Evolutionary conservation across 2,797 vertebrate genomes (phyloP).

Genomic region (Erithacus rubecula): DNA sequence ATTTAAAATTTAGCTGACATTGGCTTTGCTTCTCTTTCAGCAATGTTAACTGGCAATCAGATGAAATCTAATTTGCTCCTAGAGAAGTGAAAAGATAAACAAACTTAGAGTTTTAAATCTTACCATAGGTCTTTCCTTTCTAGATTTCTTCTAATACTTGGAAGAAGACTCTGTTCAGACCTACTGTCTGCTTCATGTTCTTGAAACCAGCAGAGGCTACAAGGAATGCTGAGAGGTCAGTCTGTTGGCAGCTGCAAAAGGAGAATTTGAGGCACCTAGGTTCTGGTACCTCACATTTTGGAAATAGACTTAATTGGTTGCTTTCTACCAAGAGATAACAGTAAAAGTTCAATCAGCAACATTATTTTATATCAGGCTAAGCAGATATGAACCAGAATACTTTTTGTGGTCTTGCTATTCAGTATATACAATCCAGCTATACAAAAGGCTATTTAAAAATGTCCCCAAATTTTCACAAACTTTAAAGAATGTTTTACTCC

Average conservation of each 20-base stretch:
- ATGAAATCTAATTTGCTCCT: neutral
- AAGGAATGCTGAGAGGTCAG: neutral
- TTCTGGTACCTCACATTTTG: neutral
- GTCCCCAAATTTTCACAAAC: neutral
- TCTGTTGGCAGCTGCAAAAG: neutral
- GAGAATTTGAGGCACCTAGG: neutral
- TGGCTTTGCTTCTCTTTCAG: neutral
- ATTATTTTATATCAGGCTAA: neutral
- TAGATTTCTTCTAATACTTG: neutral
- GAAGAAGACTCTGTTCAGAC: neutral
- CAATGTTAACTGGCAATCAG: neutral
- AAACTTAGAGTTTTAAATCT: neutral
- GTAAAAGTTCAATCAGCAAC: neutral
- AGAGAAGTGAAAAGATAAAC: neutral
- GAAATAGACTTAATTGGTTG: neutral
- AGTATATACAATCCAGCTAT: neutral
- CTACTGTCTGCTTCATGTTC: neutral
- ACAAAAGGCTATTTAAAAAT: neutral
- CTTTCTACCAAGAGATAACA: neutral
- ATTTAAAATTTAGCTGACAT: too few species aligned
- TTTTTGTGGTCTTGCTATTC: neutral
- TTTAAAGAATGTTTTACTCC: neutral
- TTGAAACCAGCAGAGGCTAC: neutral
- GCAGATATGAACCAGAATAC: neutral
- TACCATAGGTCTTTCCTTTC: neutral